Percentiles rank a stretch among this genome's conserved stretches.
Evolutionary conservation across 2,888 invertebrate genomes (phyloP).

Genomic region (Lycocerus yunnanus): DNA sequence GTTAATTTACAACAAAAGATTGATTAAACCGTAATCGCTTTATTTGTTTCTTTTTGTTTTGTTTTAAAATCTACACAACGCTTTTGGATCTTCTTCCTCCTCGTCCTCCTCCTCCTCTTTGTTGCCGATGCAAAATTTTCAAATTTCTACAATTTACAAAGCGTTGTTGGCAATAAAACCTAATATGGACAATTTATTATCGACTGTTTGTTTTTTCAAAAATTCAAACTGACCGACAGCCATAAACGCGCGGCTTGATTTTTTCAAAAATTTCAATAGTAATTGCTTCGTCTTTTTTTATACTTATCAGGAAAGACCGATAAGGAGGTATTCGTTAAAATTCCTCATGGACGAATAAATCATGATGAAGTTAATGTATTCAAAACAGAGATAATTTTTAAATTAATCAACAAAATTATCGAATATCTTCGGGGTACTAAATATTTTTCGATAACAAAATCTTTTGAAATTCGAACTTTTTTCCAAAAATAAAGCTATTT

Average conservation of each 20-base stretch:
- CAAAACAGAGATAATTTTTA: neutral
- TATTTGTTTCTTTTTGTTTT: neutral
- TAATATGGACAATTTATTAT: neutral
- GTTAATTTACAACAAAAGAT: neutral
- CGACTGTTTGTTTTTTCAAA: neutral
- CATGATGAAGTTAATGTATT: neutral
- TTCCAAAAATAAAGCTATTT: neutral
- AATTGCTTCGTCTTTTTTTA: neutral
- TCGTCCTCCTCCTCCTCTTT: too few species aligned
- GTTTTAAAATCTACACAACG: neutral
- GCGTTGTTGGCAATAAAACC: neutral
- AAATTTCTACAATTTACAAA: neutral
- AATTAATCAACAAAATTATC: neutral
- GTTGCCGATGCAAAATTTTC: neutral
- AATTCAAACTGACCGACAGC: neutral
- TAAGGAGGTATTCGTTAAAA: neutral
- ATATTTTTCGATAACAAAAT: neutral
- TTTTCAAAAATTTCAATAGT: neutral
- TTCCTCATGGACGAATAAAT: neutral
- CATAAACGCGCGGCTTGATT: neutral
- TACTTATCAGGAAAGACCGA: neutral
- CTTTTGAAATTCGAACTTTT: neutral
- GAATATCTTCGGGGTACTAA: neutral
- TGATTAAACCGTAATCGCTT: neutral
- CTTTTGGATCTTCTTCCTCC: too few species aligned